Percentiles rank a stretch among this genome's conserved stretches.
Evolutionary conservation across 2,888 invertebrate genomes (phyloP).

Genomic region (Allolobophora icterica): DNA sequence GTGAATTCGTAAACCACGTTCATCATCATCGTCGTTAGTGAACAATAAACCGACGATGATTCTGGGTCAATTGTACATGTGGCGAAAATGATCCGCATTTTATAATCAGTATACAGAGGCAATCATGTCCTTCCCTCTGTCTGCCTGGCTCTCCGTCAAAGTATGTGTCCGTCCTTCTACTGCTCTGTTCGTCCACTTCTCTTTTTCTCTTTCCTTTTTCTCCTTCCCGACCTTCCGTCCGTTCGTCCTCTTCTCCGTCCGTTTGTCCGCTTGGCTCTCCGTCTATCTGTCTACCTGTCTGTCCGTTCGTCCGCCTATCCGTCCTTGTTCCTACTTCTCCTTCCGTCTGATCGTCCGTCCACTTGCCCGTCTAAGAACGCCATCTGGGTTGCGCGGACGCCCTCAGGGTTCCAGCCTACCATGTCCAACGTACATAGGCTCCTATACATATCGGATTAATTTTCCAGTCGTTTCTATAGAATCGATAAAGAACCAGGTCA

Average conservation of each 20-base stretch:
- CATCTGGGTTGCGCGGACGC: neutral
- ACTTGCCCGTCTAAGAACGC: neutral
- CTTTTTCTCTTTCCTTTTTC: neutral
- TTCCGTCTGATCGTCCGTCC: too few relatives aligned
- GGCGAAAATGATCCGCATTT: too few relatives aligned
- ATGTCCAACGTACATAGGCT: neutral
- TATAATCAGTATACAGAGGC: too few relatives aligned
- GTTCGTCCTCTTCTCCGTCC: neutral
- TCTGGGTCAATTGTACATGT: too few relatives aligned
- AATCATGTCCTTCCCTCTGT: neutral
- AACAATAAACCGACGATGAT: too few relatives aligned
- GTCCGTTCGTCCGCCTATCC: neutral
- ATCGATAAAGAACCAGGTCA: neutral
- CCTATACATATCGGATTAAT: neutral
- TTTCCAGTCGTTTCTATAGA: neutral
- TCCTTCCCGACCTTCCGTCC: too few relatives aligned
- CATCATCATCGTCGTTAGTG: too few relatives aligned
- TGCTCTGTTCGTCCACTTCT: neutral
- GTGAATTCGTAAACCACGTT: too few relatives aligned
- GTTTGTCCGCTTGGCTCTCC: neutral
- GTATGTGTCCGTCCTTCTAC: too few relatives aligned
- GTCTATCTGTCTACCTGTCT: neutral
- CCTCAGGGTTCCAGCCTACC: neutral
- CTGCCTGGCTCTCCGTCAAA: neutral
- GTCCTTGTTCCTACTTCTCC: too few relatives aligned